These are phyloP conservation scores for Sebastes jordani DNA, from an alignment of 2,797 vertebrate genomes.

Conservation along the genomic window DNA sequence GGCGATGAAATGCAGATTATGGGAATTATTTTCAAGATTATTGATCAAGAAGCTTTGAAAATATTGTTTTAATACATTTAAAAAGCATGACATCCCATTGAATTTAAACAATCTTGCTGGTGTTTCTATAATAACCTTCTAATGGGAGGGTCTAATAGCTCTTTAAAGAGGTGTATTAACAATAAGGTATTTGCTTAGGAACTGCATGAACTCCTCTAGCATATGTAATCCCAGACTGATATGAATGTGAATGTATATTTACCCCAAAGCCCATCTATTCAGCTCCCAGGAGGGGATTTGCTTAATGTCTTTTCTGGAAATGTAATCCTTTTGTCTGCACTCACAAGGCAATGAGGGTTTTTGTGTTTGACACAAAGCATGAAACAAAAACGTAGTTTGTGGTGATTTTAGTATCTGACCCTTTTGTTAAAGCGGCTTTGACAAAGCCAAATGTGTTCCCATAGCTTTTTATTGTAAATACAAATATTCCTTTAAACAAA, in stretches of 20 bases:
- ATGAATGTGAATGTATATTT: slow-evolving; percentile 20
- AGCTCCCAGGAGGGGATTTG: slow-evolving; percentile 15
- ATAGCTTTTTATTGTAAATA: background rate
- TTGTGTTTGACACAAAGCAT: slow-evolving; percentile 25
- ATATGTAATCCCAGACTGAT: slow-evolving; percentile 11
- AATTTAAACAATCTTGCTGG: background rate
- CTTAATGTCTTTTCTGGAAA: slow-evolving; percentile 1
- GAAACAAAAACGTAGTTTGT: slow-evolving; percentile 6
- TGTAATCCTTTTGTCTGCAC: slow-evolving; percentile 29
- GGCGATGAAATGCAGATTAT: background rate
- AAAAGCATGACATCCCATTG: background rate
- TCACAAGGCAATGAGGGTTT: slow-evolving; percentile 11
- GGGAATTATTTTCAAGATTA: background rate
- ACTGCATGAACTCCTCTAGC: background rate
- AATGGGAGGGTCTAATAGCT: background rate
- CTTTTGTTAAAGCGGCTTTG: background rate
- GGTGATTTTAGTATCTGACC: background rate
- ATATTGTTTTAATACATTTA: background rate
- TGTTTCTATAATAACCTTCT: background rate
- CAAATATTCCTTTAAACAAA: background rate
- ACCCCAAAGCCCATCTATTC: slow-evolving; percentile 20
- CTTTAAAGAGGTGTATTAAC: background rate
- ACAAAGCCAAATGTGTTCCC: background rate
- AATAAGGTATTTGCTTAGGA: slow-evolving; percentile 10
- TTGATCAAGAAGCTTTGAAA: background rate